Conservation (phyloP, 2,113 vertebrate genomes). For the Delphinus delphis region DNA sequence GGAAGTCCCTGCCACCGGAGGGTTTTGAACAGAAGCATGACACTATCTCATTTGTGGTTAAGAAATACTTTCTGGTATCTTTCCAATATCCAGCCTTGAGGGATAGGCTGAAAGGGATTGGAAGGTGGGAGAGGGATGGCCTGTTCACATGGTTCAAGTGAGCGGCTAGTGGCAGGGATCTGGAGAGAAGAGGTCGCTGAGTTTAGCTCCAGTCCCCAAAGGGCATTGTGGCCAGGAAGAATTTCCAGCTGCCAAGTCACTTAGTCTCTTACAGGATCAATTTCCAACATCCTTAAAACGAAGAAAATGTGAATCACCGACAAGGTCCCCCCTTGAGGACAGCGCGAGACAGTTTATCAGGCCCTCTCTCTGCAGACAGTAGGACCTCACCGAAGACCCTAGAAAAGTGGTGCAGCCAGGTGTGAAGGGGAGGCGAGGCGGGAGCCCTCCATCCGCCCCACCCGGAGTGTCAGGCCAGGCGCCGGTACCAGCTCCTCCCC, state of each 20-base stretch:
- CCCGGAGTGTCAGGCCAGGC: rapidly evolving
- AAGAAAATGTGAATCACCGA: conserved; percentile 38
- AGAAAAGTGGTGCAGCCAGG: neutral
- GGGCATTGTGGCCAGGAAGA: neutral
- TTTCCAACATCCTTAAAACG: conserved; percentile 54
- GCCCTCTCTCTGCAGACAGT: neutral
- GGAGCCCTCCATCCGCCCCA: rapidly evolving
- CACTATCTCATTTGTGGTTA: neutral
- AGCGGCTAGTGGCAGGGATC: neutral
- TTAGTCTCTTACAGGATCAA: conserved; percentile 22
- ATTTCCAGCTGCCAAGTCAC: neutral
- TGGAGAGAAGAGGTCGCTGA: neutral
- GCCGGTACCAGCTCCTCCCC: neutral
- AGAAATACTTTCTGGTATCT: neutral
- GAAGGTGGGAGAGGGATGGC: neutral
- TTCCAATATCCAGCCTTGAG: neutral
- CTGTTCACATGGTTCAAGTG: neutral
- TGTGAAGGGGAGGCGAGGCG: neutral
- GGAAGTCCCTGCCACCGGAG: neutral
- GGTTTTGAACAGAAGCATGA: neutral
- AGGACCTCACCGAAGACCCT: neutral
- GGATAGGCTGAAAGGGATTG: neutral
- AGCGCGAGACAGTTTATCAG: neutral
- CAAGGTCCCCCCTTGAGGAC: neutral
- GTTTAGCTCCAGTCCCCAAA: neutral